Evolutionary conservation across 2,888 invertebrate genomes (phyloP).

Genomic region (Hydraecia micacea): DNA sequence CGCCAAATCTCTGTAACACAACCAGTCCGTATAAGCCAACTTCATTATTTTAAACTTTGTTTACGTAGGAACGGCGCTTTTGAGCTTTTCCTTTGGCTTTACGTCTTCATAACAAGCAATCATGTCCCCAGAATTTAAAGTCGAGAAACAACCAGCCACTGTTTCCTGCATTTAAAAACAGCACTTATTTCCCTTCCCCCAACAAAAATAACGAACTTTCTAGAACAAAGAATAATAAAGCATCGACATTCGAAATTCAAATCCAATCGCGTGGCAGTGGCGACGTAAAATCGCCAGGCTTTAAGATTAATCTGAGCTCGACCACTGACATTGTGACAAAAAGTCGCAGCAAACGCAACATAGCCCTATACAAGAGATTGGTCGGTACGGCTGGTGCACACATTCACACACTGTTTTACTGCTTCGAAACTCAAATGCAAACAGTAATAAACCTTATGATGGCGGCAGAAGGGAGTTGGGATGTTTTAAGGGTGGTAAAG

Average conservation of each 20-base stretch:
- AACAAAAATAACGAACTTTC: conserved; percentile 41
- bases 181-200: conserved; percentile 2
- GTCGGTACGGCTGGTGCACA: conserved; percentile 64
- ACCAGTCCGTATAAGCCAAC: background rate
- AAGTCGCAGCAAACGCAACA: conserved; percentile 58
- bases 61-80: background rate
- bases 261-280: conserved; percentile 49
- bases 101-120: background rate
- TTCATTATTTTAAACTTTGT: background rate
- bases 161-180: conserved; percentile 11
- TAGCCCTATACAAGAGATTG: conserved; percentile 71
- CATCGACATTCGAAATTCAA: conserved; percentile 61
- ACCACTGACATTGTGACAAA: conserved; percentile 61
- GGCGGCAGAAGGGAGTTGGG: background rate
- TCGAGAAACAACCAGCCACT: background rate
- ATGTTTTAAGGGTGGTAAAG: background rate
- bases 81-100: background rate
- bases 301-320: conserved; percentile 60
- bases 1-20: background rate
- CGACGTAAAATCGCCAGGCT: conserved; percentile 54
- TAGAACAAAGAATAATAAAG: conserved; percentile 56
- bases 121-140: conserved; percentile 13
- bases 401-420: conserved; percentile 36
- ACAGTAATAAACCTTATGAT: conserved; percentile 2
- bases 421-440: background rate